Evolutionary conservation across 2,888 invertebrate species (phyloP).

Genomic region (Acrobasis consociella): DNA sequence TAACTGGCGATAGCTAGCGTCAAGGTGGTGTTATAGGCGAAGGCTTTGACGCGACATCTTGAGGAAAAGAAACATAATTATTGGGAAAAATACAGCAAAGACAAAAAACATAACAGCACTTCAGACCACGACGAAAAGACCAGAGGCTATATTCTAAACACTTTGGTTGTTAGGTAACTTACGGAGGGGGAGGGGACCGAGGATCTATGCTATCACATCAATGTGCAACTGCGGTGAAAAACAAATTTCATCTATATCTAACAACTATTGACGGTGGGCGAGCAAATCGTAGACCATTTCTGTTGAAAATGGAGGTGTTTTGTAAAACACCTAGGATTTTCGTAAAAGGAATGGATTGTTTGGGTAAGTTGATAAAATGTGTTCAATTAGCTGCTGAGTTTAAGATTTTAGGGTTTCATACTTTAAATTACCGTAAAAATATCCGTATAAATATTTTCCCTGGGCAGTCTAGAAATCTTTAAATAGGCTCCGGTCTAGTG

Average conservation of each 20-base stretch:
- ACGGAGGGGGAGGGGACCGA: constrained; percentile 41
- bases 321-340: background rate
- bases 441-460: no score
- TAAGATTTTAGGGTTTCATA: no score
- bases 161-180: constrained; percentile 80
- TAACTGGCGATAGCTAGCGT: no score
- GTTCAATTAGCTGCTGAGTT: background rate
- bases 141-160: constrained; percentile 41
- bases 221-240: constrained; percentile 35
- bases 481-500: no score
- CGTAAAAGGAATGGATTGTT: background rate
- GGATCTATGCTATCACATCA: constrained; percentile 49
- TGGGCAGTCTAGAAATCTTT: no score
- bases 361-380: background rate
- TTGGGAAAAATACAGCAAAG: no score
- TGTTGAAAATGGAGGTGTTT: background rate
- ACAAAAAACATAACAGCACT: constrained; percentile 21
- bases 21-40: no score
- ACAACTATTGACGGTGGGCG: constrained; percentile 32
- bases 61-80: no score
- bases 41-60: no score
- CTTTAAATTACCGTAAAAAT: no score
- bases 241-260: constrained; percentile 34
- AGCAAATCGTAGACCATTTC: constrained; percentile 36
- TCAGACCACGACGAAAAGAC: constrained; percentile 18